phyloP scores from a whole-genome alignment of 2,113 vertebrate species.

The Gallinago paraguaiae region DNA sequence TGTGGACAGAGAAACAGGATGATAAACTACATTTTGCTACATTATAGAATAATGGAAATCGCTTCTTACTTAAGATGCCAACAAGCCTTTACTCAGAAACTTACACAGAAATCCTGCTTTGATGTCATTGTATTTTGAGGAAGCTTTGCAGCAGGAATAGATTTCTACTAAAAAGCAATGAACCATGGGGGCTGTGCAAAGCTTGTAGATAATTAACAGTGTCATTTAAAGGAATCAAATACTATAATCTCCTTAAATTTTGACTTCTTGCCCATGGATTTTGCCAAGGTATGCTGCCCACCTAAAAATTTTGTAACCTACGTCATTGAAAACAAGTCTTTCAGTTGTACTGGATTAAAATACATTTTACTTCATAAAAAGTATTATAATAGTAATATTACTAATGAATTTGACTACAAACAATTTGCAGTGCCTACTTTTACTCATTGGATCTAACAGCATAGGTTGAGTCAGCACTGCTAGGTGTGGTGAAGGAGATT shows the following conservation, averaged over 20 bases:
- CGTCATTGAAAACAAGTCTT: background rate
- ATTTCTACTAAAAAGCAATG: background rate
- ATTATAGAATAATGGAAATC: background rate
- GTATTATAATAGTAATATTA: background rate
- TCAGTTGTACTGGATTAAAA: background rate
- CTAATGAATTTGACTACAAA: background rate
- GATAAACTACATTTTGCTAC: background rate
- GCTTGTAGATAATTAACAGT: background rate
- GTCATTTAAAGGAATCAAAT: background rate
- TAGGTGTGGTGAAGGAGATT: background rate
- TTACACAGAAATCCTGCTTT: background rate
- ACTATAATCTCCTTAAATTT: background rate
- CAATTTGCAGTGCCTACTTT: background rate
- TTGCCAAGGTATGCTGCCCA: background rate
- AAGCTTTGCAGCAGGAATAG: background rate
- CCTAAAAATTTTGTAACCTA: background rate
- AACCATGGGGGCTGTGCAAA: background rate
- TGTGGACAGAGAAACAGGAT: background rate
- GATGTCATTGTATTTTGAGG: background rate
- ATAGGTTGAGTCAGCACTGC: background rate
- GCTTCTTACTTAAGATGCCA: background rate
- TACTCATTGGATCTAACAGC: background rate
- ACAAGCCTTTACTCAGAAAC: background rate
- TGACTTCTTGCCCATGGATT: background rate
- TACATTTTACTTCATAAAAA: background rate